Base-by-base conservation (phyloP, 2,797 vertebrate genomes). In the Malacoctenus gilli region DNA sequence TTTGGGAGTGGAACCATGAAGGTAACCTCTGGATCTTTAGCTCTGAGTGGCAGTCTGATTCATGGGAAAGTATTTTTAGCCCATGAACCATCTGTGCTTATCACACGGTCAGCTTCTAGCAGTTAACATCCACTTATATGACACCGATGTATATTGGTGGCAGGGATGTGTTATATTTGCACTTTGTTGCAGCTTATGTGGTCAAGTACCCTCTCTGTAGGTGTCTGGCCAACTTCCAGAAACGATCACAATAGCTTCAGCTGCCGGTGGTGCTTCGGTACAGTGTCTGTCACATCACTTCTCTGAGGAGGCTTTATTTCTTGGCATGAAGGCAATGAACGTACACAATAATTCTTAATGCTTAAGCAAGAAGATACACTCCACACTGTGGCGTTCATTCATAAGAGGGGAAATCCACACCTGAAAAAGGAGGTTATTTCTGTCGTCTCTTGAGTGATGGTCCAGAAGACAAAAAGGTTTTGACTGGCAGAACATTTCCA, bases 191-290 rank as follows among this genome's bases (percentile, higher is more conserved):
- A 35, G 54, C 34, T 59, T 57, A 63, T 70, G 47, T 8, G 9
- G 53, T 19, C 52, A 53, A 47, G 21, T 13, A 0, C 2, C 47
- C 9, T 61, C 51, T 48, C 43, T 48, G 52, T 57, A 30, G 72
- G 60, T 61, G 58, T 75, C 72, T 77, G 68, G 59, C 52, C 25
- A 6, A 58, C 50, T 32, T 55, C 47, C 65, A 1, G 2, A 59
- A 31, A 71, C 18, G 56, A 44, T 25, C 8, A 54, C 51, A 20
- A 34, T 69, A 31, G 42, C 52, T 72, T 44, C 70, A 31, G 39
- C 3, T 55, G 48, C 41, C 21, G 44, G 28, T 34, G 59, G 36
- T 64, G 49, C 68, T 46, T 21, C 39, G 35, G 38, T 12, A 35
- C 43, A 35, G 10, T 44, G 53, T 61, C 64, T 42, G 66, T 73